Conservation (phyloP, 2,113 vertebrate species). For the Montifringilla adamsi region DNA sequence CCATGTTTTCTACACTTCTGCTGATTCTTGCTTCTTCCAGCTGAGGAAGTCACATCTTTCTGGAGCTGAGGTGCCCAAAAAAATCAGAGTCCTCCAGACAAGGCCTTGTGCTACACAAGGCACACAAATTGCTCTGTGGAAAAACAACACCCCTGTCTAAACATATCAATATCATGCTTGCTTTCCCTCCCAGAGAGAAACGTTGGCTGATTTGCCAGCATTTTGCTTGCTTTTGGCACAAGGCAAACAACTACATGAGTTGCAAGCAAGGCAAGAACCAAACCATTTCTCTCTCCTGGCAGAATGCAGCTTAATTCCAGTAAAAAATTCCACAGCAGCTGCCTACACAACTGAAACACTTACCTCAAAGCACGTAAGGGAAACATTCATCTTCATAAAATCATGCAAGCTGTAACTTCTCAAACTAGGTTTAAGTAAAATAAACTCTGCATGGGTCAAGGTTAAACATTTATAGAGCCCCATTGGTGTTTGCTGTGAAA, state of each 20-base stretch:
- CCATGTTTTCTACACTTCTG: neutral
- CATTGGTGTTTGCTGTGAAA: neutral
- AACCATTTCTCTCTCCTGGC: neutral
- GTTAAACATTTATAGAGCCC: neutral
- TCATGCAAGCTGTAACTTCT: neutral
- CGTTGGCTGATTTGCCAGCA: neutral
- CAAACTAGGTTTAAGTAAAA: neutral
- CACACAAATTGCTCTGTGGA: neutral
- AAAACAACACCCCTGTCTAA: neutral
- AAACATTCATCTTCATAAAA: neutral
- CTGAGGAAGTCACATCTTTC: neutral
- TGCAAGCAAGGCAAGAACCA: neutral
- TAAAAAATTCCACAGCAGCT: slow-evolving; percentile 23
- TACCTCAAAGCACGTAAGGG: neutral
- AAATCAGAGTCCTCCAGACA: neutral
- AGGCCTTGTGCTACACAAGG: neutral
- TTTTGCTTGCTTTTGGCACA: slow-evolving; percentile 18
- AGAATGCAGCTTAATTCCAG: neutral
- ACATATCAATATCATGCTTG: neutral
- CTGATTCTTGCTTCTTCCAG: neutral
- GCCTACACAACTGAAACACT: neutral
- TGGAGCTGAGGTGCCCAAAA: neutral
- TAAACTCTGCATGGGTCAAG: neutral
- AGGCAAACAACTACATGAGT: neutral
- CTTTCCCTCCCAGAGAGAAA: neutral